These are phyloP conservation scores for Gambusia yucatana DNA, from an alignment of 2,797 vertebrate species.

Conservation along the genomic window DNA sequence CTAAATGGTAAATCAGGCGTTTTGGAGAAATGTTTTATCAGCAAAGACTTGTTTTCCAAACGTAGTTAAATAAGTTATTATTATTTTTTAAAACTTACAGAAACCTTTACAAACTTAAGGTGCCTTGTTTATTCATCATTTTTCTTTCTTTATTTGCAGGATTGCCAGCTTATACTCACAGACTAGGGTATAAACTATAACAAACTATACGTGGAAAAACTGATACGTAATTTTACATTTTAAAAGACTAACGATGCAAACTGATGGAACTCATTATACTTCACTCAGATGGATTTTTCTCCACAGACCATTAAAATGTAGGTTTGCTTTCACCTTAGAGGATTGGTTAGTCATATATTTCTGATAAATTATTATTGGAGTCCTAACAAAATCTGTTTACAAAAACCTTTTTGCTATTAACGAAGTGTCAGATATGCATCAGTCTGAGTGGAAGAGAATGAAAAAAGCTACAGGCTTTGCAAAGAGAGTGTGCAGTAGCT, in stretches of 20 bases:
- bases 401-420: not conserved
- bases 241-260: not conserved
- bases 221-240: not conserved
- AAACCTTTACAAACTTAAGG: not conserved
- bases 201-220: not conserved
- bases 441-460: not conserved
- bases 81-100: no score
- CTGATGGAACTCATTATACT: not conserved
- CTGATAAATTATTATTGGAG: not conserved
- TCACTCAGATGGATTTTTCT: not conserved
- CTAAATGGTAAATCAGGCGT: not conserved
- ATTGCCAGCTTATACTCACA: not conserved
- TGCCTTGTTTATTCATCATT: not conserved
- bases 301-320: not conserved
- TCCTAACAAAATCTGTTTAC: not conserved
- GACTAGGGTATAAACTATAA: not conserved
- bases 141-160: not conserved
- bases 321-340: not conserved
- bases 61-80: not conserved
- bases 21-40: not conserved
- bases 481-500: not conserved
- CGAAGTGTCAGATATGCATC: not conserved
- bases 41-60: not conserved
- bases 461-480: not conserved
- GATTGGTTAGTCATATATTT: not conserved